phyloP scores from a whole-genome alignment of 2,797 vertebrate genomes.

The Onychomys arenicola region DNA sequence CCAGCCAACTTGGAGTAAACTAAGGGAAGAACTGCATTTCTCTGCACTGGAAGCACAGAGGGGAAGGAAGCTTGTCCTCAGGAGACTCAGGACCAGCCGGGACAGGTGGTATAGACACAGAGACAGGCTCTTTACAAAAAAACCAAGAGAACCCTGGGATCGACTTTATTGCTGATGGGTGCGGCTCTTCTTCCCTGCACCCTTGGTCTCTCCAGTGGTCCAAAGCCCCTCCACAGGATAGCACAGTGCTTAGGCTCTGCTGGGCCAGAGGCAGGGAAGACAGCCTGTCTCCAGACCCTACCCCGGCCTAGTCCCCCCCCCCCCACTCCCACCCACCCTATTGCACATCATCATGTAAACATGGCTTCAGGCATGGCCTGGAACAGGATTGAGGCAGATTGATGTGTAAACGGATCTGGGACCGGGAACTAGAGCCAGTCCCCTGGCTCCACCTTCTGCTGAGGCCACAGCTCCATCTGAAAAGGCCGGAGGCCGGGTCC shows the following conservation, averaged over 20 bases:
- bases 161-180: slow-evolving; percentile 81
- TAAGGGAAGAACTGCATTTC: too few relatives aligned
- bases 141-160: slow-evolving; percentile 73
- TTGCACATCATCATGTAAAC: slow-evolving; percentile 85
- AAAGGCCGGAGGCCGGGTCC: slow-evolving; percentile 70
- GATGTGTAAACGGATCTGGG: slow-evolving; percentile 74
- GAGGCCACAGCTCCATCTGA: slow-evolving; percentile 57
- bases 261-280: slow-evolving; percentile 64
- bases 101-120: slow-evolving; percentile 37
- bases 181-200: slow-evolving; percentile 45
- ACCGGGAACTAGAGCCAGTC: slow-evolving; percentile 62
- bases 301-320: slow-evolving; percentile 34
- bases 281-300: slow-evolving; percentile 6
- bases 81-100: not conserved
- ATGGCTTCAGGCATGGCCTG: slow-evolving; percentile 65
- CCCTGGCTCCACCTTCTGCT: slow-evolving; percentile 18
- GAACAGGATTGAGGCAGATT: slow-evolving; percentile 81
- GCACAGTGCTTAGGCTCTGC: slow-evolving; percentile 73
- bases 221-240: slow-evolving; percentile 53
- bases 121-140: slow-evolving; percentile 63
- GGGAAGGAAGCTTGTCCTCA: not conserved
- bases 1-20: not conserved
- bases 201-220: slow-evolving; percentile 27
- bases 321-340: slow-evolving; percentile 67
- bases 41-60: not conserved